Evolutionary conservation across 2,888 invertebrate genomes (phyloP).

Genomic region (Drosophila eohydei): DNA sequence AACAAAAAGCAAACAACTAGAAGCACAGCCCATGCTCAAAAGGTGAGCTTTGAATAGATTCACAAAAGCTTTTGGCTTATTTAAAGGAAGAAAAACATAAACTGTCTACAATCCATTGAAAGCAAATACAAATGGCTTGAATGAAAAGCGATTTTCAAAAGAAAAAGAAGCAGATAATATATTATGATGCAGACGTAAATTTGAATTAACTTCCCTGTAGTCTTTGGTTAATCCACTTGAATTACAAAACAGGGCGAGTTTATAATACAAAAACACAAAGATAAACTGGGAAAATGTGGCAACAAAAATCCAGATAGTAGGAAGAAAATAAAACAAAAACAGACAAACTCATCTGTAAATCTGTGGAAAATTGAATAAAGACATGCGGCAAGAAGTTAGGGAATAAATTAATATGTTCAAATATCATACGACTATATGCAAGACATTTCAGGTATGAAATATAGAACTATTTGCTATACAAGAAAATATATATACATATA

Average conservation of each 20-base stretch:
- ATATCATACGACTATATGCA: slow-evolving; percentile 41
- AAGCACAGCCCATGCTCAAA: slow-evolving; percentile 49
- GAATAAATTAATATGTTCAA: slow-evolving; percentile 28
- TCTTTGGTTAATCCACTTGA: slow-evolving; percentile 74
- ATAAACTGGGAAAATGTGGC: slow-evolving; percentile 42
- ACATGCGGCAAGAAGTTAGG: slow-evolving; percentile 57
- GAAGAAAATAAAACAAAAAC: slow-evolving; percentile 8
- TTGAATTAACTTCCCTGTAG: slow-evolving; percentile 78
- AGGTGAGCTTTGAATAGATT: slow-evolving; percentile 23
- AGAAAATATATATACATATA: slow-evolving; percentile 42
- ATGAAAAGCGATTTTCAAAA: slow-evolving; percentile 37
- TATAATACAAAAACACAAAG: slow-evolving; percentile 37
- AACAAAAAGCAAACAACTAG: slow-evolving; percentile 38
- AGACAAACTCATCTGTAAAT: not conserved
- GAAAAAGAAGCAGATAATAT: slow-evolving; percentile 15
- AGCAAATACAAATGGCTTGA: slow-evolving; percentile 32
- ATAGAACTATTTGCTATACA: slow-evolving; percentile 54
- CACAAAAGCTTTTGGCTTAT: slow-evolving; percentile 42
- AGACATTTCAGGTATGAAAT: slow-evolving; percentile 35
- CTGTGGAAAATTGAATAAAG: slow-evolving; percentile 38
- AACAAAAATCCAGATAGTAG: slow-evolving; percentile 29
- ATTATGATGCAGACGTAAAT: slow-evolving; percentile 56
- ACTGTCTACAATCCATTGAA: slow-evolving; percentile 31
- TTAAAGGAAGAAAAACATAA: not conserved
- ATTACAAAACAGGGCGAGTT: slow-evolving; percentile 66